A percentile compares a stretch with the other conserved stretches of the same genome.
These are phyloP conservation scores for Pristionchus japonicus DNA, from an alignment of 2,888 invertebrate species.

Conservation along the genomic window DNA sequence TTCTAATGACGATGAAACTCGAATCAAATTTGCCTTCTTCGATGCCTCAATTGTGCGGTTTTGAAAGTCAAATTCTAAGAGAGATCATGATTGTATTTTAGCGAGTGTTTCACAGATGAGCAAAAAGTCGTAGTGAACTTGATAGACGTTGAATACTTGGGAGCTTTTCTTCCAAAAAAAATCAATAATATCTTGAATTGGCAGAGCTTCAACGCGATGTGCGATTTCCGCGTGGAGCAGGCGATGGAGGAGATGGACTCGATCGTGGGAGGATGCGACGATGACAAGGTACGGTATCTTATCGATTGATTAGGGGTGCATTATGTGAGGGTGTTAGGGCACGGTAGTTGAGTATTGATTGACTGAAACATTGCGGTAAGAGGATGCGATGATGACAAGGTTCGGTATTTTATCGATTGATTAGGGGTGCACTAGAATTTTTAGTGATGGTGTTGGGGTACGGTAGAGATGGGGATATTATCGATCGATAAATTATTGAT, in stretches of 20 bases:
- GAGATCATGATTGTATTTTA: not conserved
- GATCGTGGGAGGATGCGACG: not conserved
- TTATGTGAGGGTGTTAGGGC: too few species aligned
- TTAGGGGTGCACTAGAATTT: not conserved
- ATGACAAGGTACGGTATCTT: conserved; percentile 23
- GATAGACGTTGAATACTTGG: too few species aligned
- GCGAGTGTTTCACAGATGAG: too few species aligned
- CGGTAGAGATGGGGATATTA: not conserved
- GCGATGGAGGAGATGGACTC: conserved; percentile 34
- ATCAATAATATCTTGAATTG: too few species aligned
- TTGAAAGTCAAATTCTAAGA: not conserved
- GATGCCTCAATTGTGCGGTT: too few species aligned
- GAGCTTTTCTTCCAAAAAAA: too few species aligned
- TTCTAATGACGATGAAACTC: not conserved
- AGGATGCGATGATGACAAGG: not conserved
- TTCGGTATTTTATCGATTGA: not conserved
- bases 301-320: too few species aligned
- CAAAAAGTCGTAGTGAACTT: too few species aligned
- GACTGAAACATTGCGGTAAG: not conserved
- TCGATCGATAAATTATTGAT: not conserved
- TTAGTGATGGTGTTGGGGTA: not conserved
- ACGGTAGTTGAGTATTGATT: too few species aligned
- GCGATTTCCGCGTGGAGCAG: not conserved
- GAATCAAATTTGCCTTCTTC: not conserved
- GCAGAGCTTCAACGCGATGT: not conserved